phyloP scores from a whole-genome alignment of 2,113 vertebrate genomes.

The Carassius carassius region DNA sequence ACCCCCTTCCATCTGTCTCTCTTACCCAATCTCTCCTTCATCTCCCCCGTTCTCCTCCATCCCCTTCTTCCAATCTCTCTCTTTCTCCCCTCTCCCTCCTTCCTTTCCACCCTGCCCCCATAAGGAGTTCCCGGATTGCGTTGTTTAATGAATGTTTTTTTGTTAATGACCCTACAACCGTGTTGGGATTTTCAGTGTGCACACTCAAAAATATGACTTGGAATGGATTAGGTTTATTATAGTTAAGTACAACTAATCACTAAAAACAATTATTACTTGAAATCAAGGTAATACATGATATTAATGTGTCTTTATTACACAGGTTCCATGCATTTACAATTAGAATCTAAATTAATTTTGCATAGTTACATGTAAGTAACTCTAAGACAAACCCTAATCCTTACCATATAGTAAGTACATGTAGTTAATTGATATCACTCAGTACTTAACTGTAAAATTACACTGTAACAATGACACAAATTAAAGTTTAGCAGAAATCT shows the following conservation, averaged over 20 bases:
- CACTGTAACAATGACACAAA: too few species aligned
- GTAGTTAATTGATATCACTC: too few species aligned
- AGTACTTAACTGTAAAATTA: too few species aligned
- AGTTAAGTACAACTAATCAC: not conserved
- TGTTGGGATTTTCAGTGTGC: conserved; percentile 61
- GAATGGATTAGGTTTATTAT: not conserved
- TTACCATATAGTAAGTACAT: too few species aligned
- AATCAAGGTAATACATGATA: too few species aligned
- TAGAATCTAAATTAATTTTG: too few species aligned
- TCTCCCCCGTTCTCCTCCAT: conserved; percentile 63
- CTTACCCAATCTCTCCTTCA: conserved; percentile 66
- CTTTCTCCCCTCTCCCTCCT: conserved; percentile 34
- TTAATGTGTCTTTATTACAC: too few species aligned
- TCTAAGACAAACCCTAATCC: too few species aligned
- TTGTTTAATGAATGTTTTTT: conserved; percentile 15
- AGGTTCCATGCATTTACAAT: too few species aligned
- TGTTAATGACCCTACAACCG: conserved; percentile 57
- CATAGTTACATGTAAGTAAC: too few species aligned
- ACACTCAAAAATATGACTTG: conserved; percentile 11
- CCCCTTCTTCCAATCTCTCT: conserved; percentile 31
- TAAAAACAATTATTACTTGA: too few species aligned
- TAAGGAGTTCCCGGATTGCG: conserved; percentile 48
- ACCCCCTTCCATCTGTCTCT: conserved; percentile 76
- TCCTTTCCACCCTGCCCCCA: conserved; percentile 24
- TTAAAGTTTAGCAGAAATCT: not conserved